Evolutionary conservation across 2,888 invertebrate species (phyloP).

Genomic region (Hemaris fuciformis): DNA sequence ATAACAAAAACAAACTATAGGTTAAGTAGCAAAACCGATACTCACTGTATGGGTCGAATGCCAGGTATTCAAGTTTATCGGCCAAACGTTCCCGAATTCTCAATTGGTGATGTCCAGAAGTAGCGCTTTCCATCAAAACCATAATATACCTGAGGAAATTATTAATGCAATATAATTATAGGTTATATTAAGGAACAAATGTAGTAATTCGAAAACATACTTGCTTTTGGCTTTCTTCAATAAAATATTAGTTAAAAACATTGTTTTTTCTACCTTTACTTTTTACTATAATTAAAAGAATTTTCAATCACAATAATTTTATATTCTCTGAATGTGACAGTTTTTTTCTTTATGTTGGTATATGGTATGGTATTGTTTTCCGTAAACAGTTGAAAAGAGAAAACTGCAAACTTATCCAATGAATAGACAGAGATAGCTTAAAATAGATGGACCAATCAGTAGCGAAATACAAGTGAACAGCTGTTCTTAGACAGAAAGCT

Average conservation of each 20-base stretch:
- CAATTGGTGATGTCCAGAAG: conserved; percentile 87
- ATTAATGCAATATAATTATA: background rate
- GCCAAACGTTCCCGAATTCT: conserved; percentile 86
- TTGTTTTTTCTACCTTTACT: conserved; percentile 37
- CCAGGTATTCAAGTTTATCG: conserved; percentile 88
- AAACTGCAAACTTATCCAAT: background rate
- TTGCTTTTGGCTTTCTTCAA: conserved; percentile 89
- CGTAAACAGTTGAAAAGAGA: background rate
- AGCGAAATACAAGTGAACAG: background rate
- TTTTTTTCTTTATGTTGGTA: background rate
- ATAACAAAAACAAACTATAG: background rate
- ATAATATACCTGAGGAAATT: conserved; percentile 82
- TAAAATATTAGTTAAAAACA: conserved; percentile 87
- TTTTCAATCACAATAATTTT: background rate
- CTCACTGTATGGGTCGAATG: conserved; percentile 91
- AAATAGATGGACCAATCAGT: background rate
- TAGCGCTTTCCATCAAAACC: conserved; percentile 90
- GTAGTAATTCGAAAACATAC: conserved; percentile 72
- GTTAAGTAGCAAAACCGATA: background rate
- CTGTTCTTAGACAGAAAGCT: background rate
- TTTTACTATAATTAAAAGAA: background rate
- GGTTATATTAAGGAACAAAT: background rate
- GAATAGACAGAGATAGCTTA: background rate
- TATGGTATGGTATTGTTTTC: background rate
- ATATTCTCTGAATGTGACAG: background rate